phyloP scores from a whole-genome alignment of 2,113 vertebrate species.

The Grammomys surdaster region DNA sequence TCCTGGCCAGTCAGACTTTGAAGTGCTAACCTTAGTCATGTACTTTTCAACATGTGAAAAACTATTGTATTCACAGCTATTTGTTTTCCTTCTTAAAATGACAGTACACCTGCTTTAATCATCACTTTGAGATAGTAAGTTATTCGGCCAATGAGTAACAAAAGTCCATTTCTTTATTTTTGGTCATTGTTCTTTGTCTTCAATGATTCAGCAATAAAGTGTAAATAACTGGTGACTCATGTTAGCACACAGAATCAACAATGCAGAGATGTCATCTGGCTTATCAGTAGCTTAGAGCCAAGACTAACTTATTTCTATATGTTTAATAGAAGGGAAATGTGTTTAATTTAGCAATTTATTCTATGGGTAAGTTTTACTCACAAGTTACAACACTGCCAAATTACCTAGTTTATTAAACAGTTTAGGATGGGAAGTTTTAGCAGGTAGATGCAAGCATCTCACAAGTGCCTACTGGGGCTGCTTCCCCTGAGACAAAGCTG shows the following conservation, averaged over 20 bases:
- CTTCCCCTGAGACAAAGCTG: neutral
- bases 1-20: neutral
- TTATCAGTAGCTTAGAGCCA: neutral
- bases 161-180: neutral
- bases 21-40: neutral
- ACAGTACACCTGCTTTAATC: neutral
- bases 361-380: neutral
- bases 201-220: neutral
- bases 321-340: too few relatives aligned
- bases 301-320: neutral
- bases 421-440: neutral
- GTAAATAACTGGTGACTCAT: neutral
- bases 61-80: neutral
- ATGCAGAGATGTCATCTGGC: too few relatives aligned
- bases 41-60: neutral
- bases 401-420: neutral
- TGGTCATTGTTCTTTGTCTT: neutral
- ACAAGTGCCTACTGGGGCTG: neutral
- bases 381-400: neutral
- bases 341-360: neutral
- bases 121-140: neutral
- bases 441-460: neutral
- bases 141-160: neutral
- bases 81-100: neutral
- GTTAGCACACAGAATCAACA: neutral